These are phyloP conservation scores for Timema cristinae DNA, from an alignment of 2,888 invertebrate genomes.

Conservation along the genomic window DNA sequence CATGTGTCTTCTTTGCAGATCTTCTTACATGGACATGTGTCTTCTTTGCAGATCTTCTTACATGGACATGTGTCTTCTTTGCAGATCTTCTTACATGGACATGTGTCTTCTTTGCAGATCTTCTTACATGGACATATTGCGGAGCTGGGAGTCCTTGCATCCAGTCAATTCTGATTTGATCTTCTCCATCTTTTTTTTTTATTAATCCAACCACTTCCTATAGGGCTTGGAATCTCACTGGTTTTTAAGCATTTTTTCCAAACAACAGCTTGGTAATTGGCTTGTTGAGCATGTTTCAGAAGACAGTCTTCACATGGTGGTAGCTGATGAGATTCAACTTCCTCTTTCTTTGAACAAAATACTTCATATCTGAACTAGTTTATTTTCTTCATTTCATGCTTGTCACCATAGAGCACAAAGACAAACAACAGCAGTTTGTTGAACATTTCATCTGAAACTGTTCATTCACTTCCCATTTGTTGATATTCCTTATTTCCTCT, in stretches of 20 bases:
- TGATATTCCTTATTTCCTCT: not conserved
- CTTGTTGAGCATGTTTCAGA: not conserved
- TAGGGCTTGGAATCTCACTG: not conserved
- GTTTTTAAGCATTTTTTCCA: not conserved
- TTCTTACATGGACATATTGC: not conserved
- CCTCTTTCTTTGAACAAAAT: not conserved
- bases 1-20: too few species aligned
- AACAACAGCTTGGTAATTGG: not conserved
- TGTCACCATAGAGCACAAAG: not conserved
- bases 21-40: too few species aligned
- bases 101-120: not conserved
- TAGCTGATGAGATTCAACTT: constrained; percentile 4
- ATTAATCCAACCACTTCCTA: not conserved
- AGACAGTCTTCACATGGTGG: not conserved
- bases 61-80: not conserved
- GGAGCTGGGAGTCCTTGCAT: constrained; percentile 2
- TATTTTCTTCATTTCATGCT: not conserved
- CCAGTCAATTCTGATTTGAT: too few species aligned
- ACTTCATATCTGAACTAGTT: not conserved
- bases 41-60: too few species aligned
- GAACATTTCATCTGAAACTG: not conserved
- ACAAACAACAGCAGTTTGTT: not conserved
- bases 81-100: not conserved
- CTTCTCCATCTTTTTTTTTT: not conserved
- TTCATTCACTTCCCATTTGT: too few species aligned